Evolutionary conservation across 2,113 vertebrate species (phyloP), one percentile per base, ranked within the genome.

Genomic region (Siphamia tubifer): DNA sequence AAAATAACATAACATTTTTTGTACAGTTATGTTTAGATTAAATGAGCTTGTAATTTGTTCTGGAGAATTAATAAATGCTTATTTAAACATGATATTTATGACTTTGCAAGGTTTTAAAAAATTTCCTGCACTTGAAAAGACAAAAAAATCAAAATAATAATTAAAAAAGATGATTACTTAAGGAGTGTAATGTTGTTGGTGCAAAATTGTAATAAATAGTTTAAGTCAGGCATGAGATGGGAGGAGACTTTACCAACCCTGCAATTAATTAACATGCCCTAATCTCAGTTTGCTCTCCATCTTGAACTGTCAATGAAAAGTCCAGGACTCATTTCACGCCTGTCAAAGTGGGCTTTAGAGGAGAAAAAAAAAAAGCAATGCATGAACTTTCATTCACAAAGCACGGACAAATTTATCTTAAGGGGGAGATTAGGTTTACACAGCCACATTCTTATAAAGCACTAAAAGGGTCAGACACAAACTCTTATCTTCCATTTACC

Each of bases 241-340:
- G 58, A 55, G 63, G 74, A 54, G 70, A 58, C 68, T 82, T 84
- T 74, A 67, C 63, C 68, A 13, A 69, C 68, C 53, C 58, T 43
- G 11, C 87, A 82, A 86, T 88, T 89, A 89, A 91, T 90, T 89
- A 90, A 81, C 79, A 85, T 31, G 66, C 67, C 64, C 66, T 86
- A 86, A 88, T 85, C 83, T 89, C 72, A 81, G 81, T 88, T 90
- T 92, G 81, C 80, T 77, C 66, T 84, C 74, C 83, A 87, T 88
- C 82, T 90, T 74, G 69, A 82, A 82, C 63, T 79, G 85, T 86
- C 79, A 89, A 81, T 87, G 81, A 84, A 79, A 82, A 81, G 65
- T 77, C 70, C 58, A 6, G 58, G 8, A 60, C 84, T 90, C 79
- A 77, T 90, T 90, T 87, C 81, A 80, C 10, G 65, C 65, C 51